phyloP scores from a whole-genome alignment of 2,113 vertebrate species.

The Pteruthius melanotis region DNA sequence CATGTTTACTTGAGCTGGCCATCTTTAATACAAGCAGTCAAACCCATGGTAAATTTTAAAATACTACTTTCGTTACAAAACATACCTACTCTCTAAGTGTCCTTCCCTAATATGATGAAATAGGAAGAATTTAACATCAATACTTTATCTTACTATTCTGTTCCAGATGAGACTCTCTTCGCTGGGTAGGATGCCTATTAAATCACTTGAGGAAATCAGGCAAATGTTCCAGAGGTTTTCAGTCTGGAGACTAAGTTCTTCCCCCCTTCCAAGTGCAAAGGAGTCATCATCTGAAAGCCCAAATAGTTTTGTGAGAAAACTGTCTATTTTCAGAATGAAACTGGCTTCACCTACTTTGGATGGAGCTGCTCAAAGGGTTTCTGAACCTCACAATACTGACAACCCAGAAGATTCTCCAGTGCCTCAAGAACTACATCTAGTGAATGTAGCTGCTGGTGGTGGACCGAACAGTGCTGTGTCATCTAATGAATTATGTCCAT shows the following conservation, averaged over 20 bases:
- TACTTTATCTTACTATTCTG: background rate
- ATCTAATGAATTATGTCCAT: background rate
- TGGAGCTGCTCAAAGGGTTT: background rate
- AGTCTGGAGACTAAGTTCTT: constrained; percentile 72
- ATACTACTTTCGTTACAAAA: background rate
- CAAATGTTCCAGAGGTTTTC: constrained; percentile 85
- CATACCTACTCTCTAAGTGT: background rate
- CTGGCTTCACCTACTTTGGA: constrained; percentile 48
- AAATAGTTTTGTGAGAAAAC: constrained; percentile 66
- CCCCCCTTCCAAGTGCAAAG: constrained; percentile 51
- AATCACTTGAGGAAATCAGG: constrained; percentile 87
- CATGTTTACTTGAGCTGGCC: background rate
- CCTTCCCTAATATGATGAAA: background rate
- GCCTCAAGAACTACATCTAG: background rate
- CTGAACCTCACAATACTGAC: background rate
- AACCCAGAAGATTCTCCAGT: background rate
- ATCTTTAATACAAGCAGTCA: background rate
- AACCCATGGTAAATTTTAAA: background rate
- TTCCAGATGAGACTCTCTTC: constrained; percentile 77
- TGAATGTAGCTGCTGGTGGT: background rate
- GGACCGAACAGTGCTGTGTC: background rate
- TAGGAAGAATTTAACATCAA: background rate
- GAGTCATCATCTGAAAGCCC: constrained; percentile 63
- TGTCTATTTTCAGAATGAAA: constrained; percentile 75
- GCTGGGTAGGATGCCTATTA: constrained; percentile 68